Conservation (phyloP, 2,797 vertebrate species). For the Pseudotriccus pelzelni region DNA sequence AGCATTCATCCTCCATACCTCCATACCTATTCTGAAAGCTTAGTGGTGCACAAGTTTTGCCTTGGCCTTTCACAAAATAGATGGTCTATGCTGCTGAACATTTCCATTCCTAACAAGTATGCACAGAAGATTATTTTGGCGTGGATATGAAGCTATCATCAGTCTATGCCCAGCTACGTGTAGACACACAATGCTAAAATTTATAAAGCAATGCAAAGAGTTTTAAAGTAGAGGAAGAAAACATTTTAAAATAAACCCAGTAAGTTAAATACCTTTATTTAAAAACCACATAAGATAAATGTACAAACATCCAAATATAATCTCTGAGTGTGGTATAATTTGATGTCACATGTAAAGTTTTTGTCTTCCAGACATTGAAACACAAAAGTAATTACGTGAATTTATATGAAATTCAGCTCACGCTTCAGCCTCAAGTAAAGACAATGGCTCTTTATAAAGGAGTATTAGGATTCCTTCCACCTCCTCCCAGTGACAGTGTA, state of each 20-base stretch:
- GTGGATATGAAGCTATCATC: not conserved
- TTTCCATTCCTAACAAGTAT: not conserved
- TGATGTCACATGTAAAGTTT: not conserved
- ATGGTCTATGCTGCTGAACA: not conserved
- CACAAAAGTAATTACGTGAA: not conserved
- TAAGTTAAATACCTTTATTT: not conserved
- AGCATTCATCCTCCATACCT: not conserved
- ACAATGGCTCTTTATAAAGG: not conserved
- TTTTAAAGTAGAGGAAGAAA: slow-evolving; percentile 18
- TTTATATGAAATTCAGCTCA: not conserved
- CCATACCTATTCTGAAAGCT: not conserved
- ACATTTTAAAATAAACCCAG: not conserved
- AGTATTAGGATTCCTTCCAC: not conserved
- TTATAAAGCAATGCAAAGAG: not conserved
- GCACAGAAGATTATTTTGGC: not conserved
- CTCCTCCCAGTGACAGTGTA: not conserved
- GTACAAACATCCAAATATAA: not conserved
- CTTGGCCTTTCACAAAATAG: not conserved
- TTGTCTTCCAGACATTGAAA: not conserved
- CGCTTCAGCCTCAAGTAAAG: not conserved
- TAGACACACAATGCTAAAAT: not conserved
- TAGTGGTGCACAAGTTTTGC: not conserved
- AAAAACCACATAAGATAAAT: not conserved
- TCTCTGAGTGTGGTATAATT: not conserved
- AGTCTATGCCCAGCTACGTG: not conserved